phyloP scores from a whole-genome alignment of 92 coral and sea anemone species.

The Diadumene lineata region DNA sequence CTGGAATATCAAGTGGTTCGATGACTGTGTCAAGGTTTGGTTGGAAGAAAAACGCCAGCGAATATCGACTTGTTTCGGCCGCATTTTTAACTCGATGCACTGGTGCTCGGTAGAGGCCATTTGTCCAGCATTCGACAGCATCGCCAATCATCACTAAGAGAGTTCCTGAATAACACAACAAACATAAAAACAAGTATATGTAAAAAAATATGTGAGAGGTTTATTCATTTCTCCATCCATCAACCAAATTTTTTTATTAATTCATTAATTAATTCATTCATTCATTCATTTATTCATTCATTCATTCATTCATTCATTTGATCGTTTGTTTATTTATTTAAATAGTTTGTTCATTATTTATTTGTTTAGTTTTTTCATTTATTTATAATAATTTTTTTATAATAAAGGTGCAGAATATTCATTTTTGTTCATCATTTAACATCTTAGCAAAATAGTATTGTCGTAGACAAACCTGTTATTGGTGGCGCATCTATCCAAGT shows the following conservation, averaged over 20 bases:
- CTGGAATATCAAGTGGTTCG: constrained; percentile 54
- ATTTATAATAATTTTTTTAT: no score
- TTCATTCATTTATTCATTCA: no score
- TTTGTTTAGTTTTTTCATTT: no score
- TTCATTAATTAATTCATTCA: no score
- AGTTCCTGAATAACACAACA: constrained; percentile 66
- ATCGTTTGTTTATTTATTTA: no score
- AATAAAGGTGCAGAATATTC: background rate
- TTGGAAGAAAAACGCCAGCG: constrained; percentile 55
- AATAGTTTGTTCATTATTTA: background rate
- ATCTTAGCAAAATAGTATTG: background rate
- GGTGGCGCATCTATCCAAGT: constrained; percentile 73
- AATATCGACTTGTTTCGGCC: constrained; percentile 40
- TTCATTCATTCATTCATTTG: no score
- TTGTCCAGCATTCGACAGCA: constrained; percentile 65
- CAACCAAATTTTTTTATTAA: background rate
- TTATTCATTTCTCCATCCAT: background rate
- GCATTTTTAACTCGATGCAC: constrained; percentile 60
- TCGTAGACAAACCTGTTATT: constrained; percentile 40
- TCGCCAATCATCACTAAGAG: constrained; percentile 74
- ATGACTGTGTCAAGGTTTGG: constrained; percentile 46
- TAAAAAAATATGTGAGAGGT: background rate
- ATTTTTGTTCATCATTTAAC: background rate
- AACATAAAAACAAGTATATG: no score
- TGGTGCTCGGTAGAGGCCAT: constrained; percentile 70